Conservation (phyloP, 2,888 invertebrate species). For the Miltochrista miniata region DNA sequence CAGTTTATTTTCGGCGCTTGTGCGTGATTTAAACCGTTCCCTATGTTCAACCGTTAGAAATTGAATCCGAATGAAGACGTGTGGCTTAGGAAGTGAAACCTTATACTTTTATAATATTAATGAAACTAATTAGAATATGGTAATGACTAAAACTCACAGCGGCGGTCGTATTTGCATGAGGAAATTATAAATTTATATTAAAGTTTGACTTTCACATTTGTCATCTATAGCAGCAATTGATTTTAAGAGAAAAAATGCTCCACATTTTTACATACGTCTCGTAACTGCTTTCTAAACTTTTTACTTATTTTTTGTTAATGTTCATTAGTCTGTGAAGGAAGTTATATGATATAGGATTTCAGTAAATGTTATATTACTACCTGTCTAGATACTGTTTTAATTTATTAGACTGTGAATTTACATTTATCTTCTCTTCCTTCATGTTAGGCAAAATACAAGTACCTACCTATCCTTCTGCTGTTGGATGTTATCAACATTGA, state of each 20-base stretch:
- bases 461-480: no score
- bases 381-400: no score
- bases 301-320: slow-evolving; percentile 20
- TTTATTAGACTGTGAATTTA: no score
- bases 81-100: slow-evolving; percentile 49
- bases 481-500: not conserved
- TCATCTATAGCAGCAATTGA: slow-evolving; percentile 34
- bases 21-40: slow-evolving; percentile 77
- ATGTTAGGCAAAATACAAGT: no score
- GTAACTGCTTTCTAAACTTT: slow-evolving; percentile 24
- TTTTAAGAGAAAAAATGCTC: slow-evolving; percentile 21
- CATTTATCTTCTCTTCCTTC: no score
- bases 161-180: slow-evolving; percentile 31
- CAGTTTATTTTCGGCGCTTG: slow-evolving; percentile 75
- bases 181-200: slow-evolving; percentile 13
- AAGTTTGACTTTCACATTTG: slow-evolving; percentile 21
- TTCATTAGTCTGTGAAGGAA: slow-evolving; percentile 27
- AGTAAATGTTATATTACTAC: not conserved
- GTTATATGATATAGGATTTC: slow-evolving; percentile 24
- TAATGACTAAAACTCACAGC: slow-evolving; percentile 27
- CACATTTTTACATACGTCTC: slow-evolving; percentile 22
- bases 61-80: slow-evolving; percentile 58
- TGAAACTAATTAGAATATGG: slow-evolving; percentile 52
- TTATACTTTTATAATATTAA: slow-evolving; percentile 42
- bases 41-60: slow-evolving; percentile 44